Base-by-base conservation (phyloP, 2,888 invertebrate genomes). In the Agrypnus murinus region DNA sequence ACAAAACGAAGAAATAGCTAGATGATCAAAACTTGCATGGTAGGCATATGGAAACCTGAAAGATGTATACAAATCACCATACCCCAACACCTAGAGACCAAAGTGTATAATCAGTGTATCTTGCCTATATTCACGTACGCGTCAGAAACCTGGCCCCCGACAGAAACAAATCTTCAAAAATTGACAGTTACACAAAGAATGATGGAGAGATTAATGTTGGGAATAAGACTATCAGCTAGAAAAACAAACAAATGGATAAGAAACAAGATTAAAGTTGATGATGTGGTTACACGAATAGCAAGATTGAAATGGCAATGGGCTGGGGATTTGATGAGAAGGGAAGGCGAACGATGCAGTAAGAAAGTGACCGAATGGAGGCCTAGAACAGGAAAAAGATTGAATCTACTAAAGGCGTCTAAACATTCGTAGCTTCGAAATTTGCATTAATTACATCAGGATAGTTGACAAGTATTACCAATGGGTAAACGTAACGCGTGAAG, bases 71-170 rank as follows among this genome's bases (percentile, higher is more conserved):
- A 57, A 15, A 9, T 36, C 57, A n/a, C 1, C n/a, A 8, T 38
- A 17, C 9, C 57, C 57, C 57, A 55, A 32, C 55, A 43, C 15
- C 32, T 60, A 10, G 10, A 58, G 40, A 43, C 43, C 5, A 59
- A 7, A 25, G 25, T 59, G n/a, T 38, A 10, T 8, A 50, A 50
- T 17, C 48, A 50, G 1, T 63, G 34, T n/a, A n/a, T n/a, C n/a
- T n/a, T n/a, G n/a, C n/a, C n/a, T n/a, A n/a, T n/a, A n/a, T n/a
- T n/a, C n/a, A 34, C 63, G 43, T 55, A 36, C 31, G 15, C 43
- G 10, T 40, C 25, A 17, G 48, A 64, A 32, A 70, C 34, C 48
- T 34, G 36, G 19, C 4, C 38, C 14, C 17, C 38, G 8, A 38
- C 38, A 38, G 38, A 58, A 17, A 58, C 7, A 38, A 36, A 58